Base-by-base conservation (phyloP, 2,113 vertebrate species). In the Balaenoptera acutorostrata region DNA sequence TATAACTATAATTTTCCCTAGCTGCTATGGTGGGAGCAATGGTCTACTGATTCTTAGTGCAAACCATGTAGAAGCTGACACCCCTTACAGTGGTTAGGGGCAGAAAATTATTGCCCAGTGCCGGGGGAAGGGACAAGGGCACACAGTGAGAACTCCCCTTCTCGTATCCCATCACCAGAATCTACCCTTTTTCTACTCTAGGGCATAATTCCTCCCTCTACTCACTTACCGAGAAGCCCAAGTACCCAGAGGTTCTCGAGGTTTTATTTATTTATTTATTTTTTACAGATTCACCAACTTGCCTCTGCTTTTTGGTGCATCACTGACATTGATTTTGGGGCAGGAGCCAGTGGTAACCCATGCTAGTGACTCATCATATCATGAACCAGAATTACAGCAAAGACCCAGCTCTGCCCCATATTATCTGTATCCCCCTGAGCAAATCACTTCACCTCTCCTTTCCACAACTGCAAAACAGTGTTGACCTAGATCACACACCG, bases 91-190 rank as follows among this genome's bases (percentile, higher is more conserved):
- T 6, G 11, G 29, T 33, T 74, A 29, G 20, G 14, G n/a, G 10
- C 8, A 23, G 84, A 44, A 46, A 29, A 29, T 0, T 29, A 46
- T 5, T 15, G 36, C n/a, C 14, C 49, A 11, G 36, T 3, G n/a
- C 29, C 5, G 1, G 29, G 82, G 27, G 4, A 6, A 46, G 8
- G 27, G 13, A 29, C 27, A 15, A 23, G 27, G 69, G 36, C 41
- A 18, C 68, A 17, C 13, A 23, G 41, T 6, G n/a, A 57, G 39
- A 68, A 18, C 15, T 6, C 14, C 27, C 25, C 63, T 36, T 7
- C 23, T 4, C 1, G 1, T 8, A 1, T 36, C 15, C 36, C 25
- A 2, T 17, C 5, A 2, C 25, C 1, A 9, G 52, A 20, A 25
- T 14, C 44, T 4, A 13, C 29, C 59, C n/a, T 21, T 52, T 36